Percentiles rank a stretch among this genome's conserved stretches.
Conservation (phyloP, 2,113 vertebrate genomes). For the Hippocampus mohnikei region DNA sequence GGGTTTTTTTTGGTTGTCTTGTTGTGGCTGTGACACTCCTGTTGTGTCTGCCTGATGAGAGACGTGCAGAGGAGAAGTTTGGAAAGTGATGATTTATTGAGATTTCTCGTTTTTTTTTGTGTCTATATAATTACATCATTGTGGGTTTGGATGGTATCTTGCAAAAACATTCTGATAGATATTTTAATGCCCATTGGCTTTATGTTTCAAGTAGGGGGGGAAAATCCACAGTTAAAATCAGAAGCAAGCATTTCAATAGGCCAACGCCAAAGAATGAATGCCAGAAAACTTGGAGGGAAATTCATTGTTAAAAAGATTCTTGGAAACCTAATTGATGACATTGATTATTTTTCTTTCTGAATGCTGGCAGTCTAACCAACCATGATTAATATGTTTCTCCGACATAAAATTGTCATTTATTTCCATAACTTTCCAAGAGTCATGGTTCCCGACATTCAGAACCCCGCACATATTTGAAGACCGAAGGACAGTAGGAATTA, state of each 20-base stretch:
- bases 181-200: not conserved
- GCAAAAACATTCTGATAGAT: not conserved
- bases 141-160: not conserved
- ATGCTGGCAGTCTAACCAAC: conserved; percentile 38
- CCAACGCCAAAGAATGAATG: conserved; percentile 13
- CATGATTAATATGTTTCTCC: conserved; percentile 22
- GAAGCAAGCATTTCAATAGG: conserved; percentile 8
- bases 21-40: too few relatives aligned
- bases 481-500: too few relatives aligned
- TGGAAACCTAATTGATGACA: not conserved
- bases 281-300: conserved; percentile 8
- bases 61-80: too few relatives aligned
- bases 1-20: too few relatives aligned
- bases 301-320: not conserved
- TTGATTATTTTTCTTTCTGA: conserved; percentile 8
- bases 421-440: conserved; percentile 50
- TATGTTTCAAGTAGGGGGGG: too few relatives aligned
- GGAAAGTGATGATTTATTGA: too few relatives aligned
- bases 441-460: conserved; percentile 37
- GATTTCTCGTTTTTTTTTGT: too few relatives aligned
- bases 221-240: not conserved
- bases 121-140: not conserved
- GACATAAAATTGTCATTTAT: conserved; percentile 52
- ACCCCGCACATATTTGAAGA: conserved; percentile 53
- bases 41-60: too few relatives aligned